These are phyloP conservation scores for Volucella zonaria DNA, from an alignment of 2,888 invertebrate species.

Conservation along the genomic window DNA sequence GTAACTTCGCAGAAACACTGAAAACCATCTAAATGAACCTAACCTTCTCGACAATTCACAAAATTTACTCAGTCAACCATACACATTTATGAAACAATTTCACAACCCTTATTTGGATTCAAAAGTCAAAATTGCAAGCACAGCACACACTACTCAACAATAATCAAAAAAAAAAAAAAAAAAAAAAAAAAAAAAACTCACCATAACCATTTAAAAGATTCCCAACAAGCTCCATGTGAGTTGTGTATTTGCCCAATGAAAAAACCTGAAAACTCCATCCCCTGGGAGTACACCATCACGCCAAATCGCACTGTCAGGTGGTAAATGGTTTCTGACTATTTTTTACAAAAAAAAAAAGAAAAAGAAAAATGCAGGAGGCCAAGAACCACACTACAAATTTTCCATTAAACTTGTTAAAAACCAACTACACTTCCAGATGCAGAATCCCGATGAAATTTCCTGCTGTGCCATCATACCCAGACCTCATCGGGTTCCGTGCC, in stretches of 20 bases:
- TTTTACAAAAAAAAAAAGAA: background rate
- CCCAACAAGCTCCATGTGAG: background rate
- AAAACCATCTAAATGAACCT: no score
- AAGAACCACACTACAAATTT: slow-evolving; percentile 21
- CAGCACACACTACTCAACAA: no score
- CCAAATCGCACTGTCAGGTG: slow-evolving; percentile 11
- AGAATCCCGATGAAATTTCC: slow-evolving; percentile 25
- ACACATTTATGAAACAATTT: no score
- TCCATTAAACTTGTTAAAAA: slow-evolving; percentile 50
- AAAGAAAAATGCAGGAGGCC: background rate
- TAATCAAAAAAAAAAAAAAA: no score
- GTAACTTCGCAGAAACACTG: no score
- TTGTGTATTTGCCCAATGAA: background rate
- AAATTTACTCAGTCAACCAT: no score
- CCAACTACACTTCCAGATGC: slow-evolving; percentile 47
- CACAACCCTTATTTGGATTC: no score
- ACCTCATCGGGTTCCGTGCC: background rate
- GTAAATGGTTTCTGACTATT: slow-evolving; percentile 12
- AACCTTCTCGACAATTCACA: no score
- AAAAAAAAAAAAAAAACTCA: no score
- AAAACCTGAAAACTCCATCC: background rate
- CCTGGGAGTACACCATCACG: no score
- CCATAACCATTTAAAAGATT: no score
- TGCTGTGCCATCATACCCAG: background rate
- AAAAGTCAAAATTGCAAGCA: no score